phyloP scores from a whole-genome alignment of 2,888 invertebrate genomes.

The Phania funesta region DNA sequence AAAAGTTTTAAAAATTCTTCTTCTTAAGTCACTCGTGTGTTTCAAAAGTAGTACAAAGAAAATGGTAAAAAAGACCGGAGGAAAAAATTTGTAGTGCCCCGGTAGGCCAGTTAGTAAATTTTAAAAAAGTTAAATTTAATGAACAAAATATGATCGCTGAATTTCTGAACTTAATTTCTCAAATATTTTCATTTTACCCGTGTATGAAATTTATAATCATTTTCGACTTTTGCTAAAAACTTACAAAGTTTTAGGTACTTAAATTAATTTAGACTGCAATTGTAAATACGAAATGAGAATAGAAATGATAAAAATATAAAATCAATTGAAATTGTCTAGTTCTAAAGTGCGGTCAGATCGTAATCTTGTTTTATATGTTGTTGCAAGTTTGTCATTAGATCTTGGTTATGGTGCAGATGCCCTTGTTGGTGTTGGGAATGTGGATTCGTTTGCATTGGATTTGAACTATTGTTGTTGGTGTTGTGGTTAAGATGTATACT shows the following conservation, averaged over 20 bases:
- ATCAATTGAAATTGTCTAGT: slow-evolving; percentile 59
- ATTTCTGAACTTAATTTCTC: no score
- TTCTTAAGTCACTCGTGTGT: no score
- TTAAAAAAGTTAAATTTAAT: no score
- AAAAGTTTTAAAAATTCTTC: no score
- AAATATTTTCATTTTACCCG: no score
- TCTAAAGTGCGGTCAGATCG: slow-evolving; percentile 90
- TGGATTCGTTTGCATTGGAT: slow-evolving; percentile 63
- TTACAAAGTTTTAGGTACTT: slow-evolving; percentile 31
- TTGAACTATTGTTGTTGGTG: slow-evolving; percentile 71
- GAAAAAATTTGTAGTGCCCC: no score
- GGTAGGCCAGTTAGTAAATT: no score
- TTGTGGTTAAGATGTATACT: slow-evolving; percentile 76
- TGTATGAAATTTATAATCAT: no score
- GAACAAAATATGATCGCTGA: no score
- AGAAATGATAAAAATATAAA: not conserved
- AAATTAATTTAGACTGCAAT: slow-evolving; percentile 8
- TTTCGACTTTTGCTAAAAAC: slow-evolving; percentile 2
- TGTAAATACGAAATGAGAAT: slow-evolving; percentile 4
- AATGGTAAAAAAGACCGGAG: no score
- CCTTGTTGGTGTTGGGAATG: slow-evolving; percentile 71
- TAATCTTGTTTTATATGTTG: slow-evolving; percentile 90
- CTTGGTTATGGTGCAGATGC: slow-evolving; percentile 73
- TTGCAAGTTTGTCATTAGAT: slow-evolving; percentile 78
- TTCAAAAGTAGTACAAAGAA: no score